Percentiles rank a stretch among this genome's conserved stretches.
These are phyloP conservation scores for Drosophila rufa DNA, from an alignment of 1,140 invertebrate genomes.

Conservation along the genomic window DNA sequence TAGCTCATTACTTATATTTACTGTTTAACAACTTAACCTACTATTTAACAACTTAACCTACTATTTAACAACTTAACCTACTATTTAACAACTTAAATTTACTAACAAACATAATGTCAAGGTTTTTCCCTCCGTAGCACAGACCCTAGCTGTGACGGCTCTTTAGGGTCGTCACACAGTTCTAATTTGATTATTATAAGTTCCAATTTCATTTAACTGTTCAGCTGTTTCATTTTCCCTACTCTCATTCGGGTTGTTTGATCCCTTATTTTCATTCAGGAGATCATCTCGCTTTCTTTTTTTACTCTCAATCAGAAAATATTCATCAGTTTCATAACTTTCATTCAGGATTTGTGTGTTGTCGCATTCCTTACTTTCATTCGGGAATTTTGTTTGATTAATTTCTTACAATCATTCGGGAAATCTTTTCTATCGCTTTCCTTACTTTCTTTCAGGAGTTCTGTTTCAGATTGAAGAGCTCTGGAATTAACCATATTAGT, in stretches of 20 bases:
- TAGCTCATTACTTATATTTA: too few species aligned
- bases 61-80: too few species aligned
- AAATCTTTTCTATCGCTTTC: background rate
- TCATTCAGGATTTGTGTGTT: constrained; percentile 10
- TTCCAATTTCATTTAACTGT: background rate
- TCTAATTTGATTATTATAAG: background rate
- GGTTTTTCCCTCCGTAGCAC: too few species aligned
- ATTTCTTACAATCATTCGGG: constrained; percentile 22
- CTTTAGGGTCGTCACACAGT: too few species aligned
- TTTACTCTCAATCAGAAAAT: constrained; percentile 19
- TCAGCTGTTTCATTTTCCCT: constrained; percentile 3
- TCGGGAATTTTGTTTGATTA: constrained; percentile 5
- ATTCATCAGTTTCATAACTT: background rate
- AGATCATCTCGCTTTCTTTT: background rate
- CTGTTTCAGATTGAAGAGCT: constrained; percentile 9
- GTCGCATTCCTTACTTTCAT: constrained; percentile 7
- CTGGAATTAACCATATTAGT: constrained; percentile 25
- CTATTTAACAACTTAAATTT: too few species aligned
- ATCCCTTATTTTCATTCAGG: constrained; percentile 13
- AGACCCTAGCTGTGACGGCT: too few species aligned
- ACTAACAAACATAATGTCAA: too few species aligned
- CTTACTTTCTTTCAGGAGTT: constrained; percentile 20
- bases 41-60: too few species aligned
- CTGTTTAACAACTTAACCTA: too few species aligned
- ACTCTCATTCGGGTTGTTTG: constrained; percentile 3